Conservation (phyloP, 2,888 invertebrate genomes). For the Amblyjoppa fuscipennis region DNA sequence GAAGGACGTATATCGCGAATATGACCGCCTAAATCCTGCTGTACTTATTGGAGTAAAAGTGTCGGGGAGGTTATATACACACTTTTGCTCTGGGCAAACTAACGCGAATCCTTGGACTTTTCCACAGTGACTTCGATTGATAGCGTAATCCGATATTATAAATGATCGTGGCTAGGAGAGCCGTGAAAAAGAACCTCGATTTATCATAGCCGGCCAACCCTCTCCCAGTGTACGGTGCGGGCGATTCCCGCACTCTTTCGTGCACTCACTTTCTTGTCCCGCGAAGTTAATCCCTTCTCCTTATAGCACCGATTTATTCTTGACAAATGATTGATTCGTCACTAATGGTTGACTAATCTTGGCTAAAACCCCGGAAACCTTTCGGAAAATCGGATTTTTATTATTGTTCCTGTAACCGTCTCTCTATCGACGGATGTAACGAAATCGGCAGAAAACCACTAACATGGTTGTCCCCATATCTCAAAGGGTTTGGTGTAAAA, state of each 20-base stretch:
- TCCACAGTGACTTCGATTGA: constrained; percentile 77
- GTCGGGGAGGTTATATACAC: constrained; percentile 22
- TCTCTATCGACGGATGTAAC: background rate
- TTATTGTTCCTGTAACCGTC: constrained; percentile 11
- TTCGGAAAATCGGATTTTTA: constrained; percentile 60
- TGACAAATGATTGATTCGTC: constrained; percentile 74
- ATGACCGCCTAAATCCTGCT: constrained; percentile 1
- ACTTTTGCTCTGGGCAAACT: constrained; percentile 28
- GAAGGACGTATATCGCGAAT: background rate
- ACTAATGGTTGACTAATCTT: constrained; percentile 66
- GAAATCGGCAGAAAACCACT: background rate
- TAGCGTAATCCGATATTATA: constrained; percentile 80
- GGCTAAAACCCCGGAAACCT: constrained; percentile 48
- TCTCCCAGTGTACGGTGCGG: constrained; percentile 19
- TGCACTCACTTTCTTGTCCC: constrained; percentile 67
- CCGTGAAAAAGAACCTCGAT: constrained; percentile 73
- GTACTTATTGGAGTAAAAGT: constrained; percentile 27
- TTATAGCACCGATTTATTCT: constrained; percentile 78
- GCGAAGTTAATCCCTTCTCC: constrained; percentile 76
- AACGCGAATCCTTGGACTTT: constrained; percentile 10
- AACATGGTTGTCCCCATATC: background rate
- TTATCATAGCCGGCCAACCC: constrained; percentile 72
- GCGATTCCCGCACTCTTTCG: constrained; percentile 12
- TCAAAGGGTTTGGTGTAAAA: background rate
- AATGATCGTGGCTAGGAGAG: constrained; percentile 71